Conservation (phyloP, 2,113 vertebrate species). For the Anas platyrhynchos region DNA sequence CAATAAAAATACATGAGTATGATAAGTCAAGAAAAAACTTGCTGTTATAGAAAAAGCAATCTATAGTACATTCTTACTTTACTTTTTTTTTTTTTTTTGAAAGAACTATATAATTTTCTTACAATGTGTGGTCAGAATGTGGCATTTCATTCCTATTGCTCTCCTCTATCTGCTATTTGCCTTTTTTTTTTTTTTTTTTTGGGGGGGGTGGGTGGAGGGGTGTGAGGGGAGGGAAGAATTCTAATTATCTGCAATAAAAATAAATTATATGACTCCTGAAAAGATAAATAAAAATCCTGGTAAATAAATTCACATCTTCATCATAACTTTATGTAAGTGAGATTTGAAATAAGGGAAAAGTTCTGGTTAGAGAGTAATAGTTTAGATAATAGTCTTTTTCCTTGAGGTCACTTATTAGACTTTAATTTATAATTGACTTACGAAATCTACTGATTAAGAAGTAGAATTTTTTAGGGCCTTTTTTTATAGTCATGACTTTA, state of each 20-base stretch:
- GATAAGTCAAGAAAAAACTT: neutral
- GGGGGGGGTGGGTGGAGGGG: neutral
- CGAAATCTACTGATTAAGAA: neutral
- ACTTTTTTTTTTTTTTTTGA: neutral
- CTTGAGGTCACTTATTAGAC: neutral
- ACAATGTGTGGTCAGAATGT: neutral
- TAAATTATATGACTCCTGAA: neutral
- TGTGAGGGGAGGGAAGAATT: neutral
- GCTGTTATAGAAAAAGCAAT: neutral
- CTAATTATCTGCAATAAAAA: neutral
- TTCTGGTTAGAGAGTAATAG: neutral
- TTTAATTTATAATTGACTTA: neutral
- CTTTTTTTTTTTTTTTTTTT: neutral
- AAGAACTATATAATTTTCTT: neutral
- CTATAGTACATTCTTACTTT: neutral
- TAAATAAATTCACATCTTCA: neutral
- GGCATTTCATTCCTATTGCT: fast-evolving
- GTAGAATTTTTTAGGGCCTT: neutral
- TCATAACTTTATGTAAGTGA: neutral
- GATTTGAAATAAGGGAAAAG: neutral
- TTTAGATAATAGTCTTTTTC: neutral
- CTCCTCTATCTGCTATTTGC: neutral
- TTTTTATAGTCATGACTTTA: neutral
- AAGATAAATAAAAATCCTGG: neutral
- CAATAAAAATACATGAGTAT: neutral